Conservation (phyloP, 2,797 vertebrate genomes). For the Chelidonichthys spinosus region DNA sequence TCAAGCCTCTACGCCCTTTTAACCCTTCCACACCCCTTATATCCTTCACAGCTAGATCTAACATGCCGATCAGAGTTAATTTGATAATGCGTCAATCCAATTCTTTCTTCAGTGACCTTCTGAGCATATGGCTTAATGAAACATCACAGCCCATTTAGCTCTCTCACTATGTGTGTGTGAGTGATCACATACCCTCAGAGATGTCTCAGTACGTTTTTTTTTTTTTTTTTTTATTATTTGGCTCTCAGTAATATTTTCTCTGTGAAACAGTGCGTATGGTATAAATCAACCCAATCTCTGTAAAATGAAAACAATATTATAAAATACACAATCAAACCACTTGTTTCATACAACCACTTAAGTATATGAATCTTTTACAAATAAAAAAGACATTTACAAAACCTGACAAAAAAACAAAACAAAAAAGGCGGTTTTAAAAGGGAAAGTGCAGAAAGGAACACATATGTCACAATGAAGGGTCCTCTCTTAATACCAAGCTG, state of each 20-base stretch:
- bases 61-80: neutral
- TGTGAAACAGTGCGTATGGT: constrained; percentile 70
- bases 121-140: neutral
- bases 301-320: constrained; percentile 65
- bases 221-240: constrained; percentile 70
- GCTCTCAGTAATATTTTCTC: constrained; percentile 52
- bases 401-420: constrained; percentile 29
- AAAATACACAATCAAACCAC: constrained; percentile 63
- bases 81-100: neutral
- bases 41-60: neutral
- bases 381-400: constrained; percentile 64
- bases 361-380: constrained; percentile 58
- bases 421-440: constrained; percentile 56
- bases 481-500: constrained; percentile 53
- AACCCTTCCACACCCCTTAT: neutral
- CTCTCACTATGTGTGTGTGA: neutral
- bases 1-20: constrained; percentile 11
- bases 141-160: constrained; percentile 7
- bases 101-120: neutral
- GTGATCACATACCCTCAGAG: neutral
- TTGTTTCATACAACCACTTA: constrained; percentile 52
- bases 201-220: constrained; percentile 40
- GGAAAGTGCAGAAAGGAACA: constrained; percentile 32
- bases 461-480: constrained; percentile 38
- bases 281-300: constrained; percentile 60